Percentiles rank a stretch among this genome's conserved stretches.
Evolutionary conservation across 1,140 invertebrate genomes (phyloP).

Genomic region (Drosophila arizonae): DNA sequence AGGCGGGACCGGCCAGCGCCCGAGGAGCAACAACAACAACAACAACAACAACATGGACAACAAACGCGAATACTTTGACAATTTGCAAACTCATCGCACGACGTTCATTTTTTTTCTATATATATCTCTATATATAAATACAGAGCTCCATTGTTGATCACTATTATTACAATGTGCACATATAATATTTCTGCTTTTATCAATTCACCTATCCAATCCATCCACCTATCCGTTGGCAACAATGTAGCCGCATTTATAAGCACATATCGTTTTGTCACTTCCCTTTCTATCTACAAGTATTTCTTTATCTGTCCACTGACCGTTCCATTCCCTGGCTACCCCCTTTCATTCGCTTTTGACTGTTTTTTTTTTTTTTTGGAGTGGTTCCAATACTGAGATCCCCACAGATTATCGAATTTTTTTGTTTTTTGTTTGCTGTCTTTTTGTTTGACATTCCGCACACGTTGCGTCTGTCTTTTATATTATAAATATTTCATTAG

Average conservation of each 20-base stretch:
- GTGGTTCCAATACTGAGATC: slow-evolving; percentile 15
- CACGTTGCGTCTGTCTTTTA: slow-evolving; percentile 21
- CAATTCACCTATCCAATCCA: slow-evolving; percentile 14
- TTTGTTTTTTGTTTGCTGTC: neutral
- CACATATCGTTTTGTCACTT: slow-evolving; percentile 36
- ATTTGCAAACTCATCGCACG: slow-evolving; percentile 41
- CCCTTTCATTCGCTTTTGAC: slow-evolving; percentile 17
- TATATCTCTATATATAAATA: slow-evolving; percentile 19
- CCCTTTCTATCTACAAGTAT: slow-evolving; percentile 4
- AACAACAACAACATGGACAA: neutral
- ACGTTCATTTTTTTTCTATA: slow-evolving; percentile 1
- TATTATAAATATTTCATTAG: slow-evolving; percentile 23
- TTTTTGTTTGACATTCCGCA: slow-evolving; percentile 19
- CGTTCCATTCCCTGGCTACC: neutral
- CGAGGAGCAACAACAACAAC: neutral
- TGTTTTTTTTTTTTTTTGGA: slow-evolving; percentile 29
- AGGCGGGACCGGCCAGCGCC: slow-evolving; percentile 35
- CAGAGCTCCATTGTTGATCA: slow-evolving; percentile 28
- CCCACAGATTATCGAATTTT: slow-evolving; percentile 18
- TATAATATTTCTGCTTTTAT: slow-evolving; percentile 18
- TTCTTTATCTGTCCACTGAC: slow-evolving; percentile 14
- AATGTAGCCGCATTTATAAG: slow-evolving; percentile 36
- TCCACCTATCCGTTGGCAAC: slow-evolving; percentile 23
- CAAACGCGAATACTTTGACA: slow-evolving; percentile 37
- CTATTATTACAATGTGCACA: slow-evolving; percentile 41